Evolutionary conservation across 1,140 invertebrate species (phyloP).

Genomic region (Cherax destructor): DNA sequence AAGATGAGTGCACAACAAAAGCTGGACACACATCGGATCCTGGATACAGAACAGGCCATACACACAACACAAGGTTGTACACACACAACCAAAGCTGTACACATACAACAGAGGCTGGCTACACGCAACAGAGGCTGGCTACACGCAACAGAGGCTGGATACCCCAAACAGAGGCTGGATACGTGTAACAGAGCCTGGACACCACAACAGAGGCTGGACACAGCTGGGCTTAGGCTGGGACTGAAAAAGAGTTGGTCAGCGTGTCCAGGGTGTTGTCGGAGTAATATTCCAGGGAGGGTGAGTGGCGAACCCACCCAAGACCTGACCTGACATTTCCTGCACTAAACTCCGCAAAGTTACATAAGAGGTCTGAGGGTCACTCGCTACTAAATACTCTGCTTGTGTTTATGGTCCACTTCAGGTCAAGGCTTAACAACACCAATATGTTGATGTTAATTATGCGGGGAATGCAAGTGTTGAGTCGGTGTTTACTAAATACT

Average conservation of each 20-base stretch:
- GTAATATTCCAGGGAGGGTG: slow-evolving; percentile 6
- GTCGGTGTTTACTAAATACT: too few relatives aligned
- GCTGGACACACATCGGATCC: too few relatives aligned
- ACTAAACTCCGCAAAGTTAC: slow-evolving; percentile 7
- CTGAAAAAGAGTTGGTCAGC: neutral
- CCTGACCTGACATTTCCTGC: slow-evolving; percentile 14
- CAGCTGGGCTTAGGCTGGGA: neutral
- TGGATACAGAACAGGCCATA: too few relatives aligned
- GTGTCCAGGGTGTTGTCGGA: neutral
- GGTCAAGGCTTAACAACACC: neutral
- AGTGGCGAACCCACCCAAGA: neutral
- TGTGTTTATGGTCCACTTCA: neutral
- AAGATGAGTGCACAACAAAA: too few relatives aligned
- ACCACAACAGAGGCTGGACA: neutral
- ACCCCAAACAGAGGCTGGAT: too few relatives aligned
- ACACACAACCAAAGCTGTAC: too few relatives aligned
- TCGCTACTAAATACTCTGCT: neutral
- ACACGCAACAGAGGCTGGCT: too few relatives aligned
- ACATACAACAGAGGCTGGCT: too few relatives aligned
- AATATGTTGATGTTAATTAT: neutral
- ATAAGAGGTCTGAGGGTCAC: slow-evolving; percentile 13
- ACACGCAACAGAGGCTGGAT: too few relatives aligned
- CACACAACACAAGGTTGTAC: too few relatives aligned
- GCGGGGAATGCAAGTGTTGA: too few relatives aligned
- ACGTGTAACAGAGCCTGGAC: neutral